A percentile compares a stretch with the other conserved stretches of the same genome.
Conservation (phyloP, 2,113 vertebrate genomes). For the Alectura lathami region DNA sequence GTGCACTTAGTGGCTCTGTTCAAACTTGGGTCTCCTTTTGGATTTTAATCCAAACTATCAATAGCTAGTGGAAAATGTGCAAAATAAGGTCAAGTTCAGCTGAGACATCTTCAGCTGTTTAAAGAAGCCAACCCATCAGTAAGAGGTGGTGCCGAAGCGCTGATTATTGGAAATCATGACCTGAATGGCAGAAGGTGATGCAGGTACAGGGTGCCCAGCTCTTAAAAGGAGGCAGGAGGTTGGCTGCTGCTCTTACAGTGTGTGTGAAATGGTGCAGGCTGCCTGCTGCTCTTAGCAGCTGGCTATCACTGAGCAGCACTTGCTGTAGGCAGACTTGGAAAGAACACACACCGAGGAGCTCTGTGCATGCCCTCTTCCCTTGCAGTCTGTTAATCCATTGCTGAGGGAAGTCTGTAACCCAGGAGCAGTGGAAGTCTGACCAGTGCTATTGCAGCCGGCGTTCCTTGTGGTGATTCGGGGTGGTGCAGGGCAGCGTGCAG, state of each 20-base stretch:
- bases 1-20: neutral
- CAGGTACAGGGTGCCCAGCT: neutral
- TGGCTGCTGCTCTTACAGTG: neutral
- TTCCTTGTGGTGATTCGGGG: neutral
- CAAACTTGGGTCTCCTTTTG: neutral
- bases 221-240: neutral
- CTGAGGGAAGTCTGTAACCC: neutral
- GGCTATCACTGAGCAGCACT: rapidly evolving
- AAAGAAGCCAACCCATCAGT: neutral
- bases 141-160: neutral
- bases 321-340: neutral
- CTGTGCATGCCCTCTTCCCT: neutral
- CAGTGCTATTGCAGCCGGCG: neutral
- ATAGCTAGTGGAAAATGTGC: neutral
- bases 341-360: neutral
- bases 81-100: neutral
- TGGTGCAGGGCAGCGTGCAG: neutral
- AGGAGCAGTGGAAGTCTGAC: neutral
- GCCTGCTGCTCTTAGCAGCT: neutral
- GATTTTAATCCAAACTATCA: neutral
- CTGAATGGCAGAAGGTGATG: neutral
- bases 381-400: neutral
- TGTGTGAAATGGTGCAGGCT: neutral
- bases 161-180: neutral
- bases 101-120: neutral